These are phyloP conservation scores for human (Homo sapiens) DNA, from an alignment of 2,113 vertebrate species.

Conservation along the genomic window DNA sequence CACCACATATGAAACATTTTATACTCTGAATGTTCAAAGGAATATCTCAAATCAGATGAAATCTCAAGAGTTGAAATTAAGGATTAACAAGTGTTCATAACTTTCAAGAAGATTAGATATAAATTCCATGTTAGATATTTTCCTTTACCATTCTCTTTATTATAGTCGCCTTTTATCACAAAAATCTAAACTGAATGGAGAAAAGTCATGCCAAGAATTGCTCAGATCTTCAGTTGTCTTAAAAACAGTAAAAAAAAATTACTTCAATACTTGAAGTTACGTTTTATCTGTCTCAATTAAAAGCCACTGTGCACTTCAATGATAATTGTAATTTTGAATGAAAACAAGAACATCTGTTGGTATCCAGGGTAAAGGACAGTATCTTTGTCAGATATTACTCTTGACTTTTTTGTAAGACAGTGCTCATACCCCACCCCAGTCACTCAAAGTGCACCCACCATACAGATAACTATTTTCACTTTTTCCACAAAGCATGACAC, in stretches of 20 bases:
- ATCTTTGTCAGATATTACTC: background rate
- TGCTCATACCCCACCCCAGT: background rate
- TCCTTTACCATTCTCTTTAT: background rate
- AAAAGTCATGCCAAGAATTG: background rate
- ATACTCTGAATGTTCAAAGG: conserved; percentile 49
- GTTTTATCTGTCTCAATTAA: background rate
- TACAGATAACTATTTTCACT: background rate
- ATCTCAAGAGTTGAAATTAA: conserved; percentile 53
- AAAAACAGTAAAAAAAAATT: background rate
- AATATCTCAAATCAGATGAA: conserved; percentile 57
- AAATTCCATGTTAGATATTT: background rate
- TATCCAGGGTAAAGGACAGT: background rate
- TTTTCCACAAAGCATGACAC: background rate
- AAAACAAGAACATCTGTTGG: background rate
- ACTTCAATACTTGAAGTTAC: background rate
- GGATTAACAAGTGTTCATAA: background rate
- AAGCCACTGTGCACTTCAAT: background rate
- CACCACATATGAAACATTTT: conserved; percentile 49
- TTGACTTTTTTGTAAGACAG: background rate
- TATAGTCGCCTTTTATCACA: background rate
- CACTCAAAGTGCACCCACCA: background rate
- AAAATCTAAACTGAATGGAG: conserved; percentile 31
- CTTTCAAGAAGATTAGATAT: background rate
- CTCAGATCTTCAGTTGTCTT: background rate
- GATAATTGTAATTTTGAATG: background rate